These are phyloP conservation scores for Sparus aurata DNA, from an alignment of 2,797 vertebrate genomes.

Conservation along the genomic window DNA sequence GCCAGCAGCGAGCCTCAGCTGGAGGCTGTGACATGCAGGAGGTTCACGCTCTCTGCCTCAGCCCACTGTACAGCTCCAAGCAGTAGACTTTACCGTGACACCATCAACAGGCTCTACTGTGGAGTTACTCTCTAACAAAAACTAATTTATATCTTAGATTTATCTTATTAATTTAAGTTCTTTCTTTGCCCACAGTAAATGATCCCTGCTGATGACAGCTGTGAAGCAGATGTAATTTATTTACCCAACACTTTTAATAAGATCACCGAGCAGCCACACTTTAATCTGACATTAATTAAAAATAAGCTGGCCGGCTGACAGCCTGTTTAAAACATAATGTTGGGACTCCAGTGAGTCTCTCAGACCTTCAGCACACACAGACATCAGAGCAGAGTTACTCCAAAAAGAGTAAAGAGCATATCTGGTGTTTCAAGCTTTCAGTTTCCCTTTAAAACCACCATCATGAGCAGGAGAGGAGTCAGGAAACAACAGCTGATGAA, in stretches of 20 bases:
- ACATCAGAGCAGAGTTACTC: neutral
- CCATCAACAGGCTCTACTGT: neutral
- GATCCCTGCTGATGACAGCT: neutral
- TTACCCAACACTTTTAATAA: conserved; percentile 16
- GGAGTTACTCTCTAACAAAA: neutral
- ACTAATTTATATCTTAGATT: neutral
- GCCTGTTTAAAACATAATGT: conserved; percentile 17
- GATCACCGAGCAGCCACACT: conserved; percentile 14
- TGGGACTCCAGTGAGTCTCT: neutral
- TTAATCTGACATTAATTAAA: conserved; percentile 27
- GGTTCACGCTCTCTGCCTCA: neutral
- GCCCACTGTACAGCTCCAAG: neutral
- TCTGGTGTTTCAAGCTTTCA: neutral
- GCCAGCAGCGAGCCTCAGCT: neutral
- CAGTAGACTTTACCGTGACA: neutral
- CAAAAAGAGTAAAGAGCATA: neutral
- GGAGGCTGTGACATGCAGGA: neutral
- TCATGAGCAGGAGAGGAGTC: neutral
- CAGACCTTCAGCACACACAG: conserved; percentile 2
- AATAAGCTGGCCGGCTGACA: conserved; percentile 37
- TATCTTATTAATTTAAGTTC: too few species aligned
- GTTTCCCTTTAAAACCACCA: too few species aligned
- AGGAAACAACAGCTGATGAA: neutral
- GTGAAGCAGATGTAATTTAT: conserved; percentile 27
- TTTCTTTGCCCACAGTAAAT: neutral